phyloP scores from a whole-genome alignment of 1,140 invertebrate genomes.

The Macrotrachela quadricornifera region DNA sequence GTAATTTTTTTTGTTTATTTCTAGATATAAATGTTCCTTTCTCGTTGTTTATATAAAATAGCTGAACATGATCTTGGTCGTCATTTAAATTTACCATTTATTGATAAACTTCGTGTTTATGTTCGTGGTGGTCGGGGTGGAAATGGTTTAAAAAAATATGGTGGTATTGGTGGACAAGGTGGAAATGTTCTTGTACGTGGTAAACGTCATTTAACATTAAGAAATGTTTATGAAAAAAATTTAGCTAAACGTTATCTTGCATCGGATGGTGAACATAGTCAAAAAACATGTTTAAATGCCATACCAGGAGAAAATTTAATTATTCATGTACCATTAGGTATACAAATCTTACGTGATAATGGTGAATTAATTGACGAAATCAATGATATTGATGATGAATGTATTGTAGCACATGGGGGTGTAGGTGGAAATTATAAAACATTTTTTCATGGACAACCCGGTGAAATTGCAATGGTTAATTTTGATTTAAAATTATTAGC shows the following conservation, averaged over 20 bases:
- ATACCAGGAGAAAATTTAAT: background rate
- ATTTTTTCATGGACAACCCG: constrained; percentile 62
- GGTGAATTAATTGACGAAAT: constrained; percentile 3
- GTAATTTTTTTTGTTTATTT: no score
- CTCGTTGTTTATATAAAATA: no score
- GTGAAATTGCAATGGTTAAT: constrained; percentile 42
- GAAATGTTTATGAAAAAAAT: constrained; percentile 4
- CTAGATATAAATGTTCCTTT: no score
- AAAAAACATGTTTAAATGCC: constrained; percentile 3
- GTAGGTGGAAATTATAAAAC: constrained; percentile 55
- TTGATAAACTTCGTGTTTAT: constrained; percentile 4
- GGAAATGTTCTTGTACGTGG: constrained; percentile 5
- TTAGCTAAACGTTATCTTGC: constrained; percentile 4
- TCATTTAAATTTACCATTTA: constrained; percentile 5
- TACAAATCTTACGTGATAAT: background rate
- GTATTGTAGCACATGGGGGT: background rate
- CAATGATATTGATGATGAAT: background rate
- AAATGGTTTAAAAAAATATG: background rate
- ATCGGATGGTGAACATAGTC: constrained; percentile 2
- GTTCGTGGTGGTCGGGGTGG: constrained; percentile 6
- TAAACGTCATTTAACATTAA: constrained; percentile 4
- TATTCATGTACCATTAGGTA: constrained; percentile 5
- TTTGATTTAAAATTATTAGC: constrained; percentile 79
- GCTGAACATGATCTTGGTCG: no score
- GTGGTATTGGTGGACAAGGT: background rate